A percentile compares a stretch with the other conserved stretches of the same genome.
phyloP scores from a whole-genome alignment of 2,797 vertebrate genomes.

The Sebastes paucispinis region DNA sequence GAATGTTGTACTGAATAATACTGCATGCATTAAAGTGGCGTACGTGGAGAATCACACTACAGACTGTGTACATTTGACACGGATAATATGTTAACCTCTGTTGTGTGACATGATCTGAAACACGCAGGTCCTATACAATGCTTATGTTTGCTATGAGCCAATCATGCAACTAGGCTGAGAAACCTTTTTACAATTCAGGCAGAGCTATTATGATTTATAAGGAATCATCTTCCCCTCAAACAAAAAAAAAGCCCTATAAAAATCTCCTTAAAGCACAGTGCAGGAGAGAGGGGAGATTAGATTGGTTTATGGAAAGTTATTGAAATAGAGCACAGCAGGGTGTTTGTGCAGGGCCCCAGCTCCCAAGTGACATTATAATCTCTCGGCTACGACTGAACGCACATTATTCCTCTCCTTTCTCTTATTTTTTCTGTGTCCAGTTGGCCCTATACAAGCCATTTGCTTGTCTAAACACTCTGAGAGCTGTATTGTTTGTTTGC shows the following conservation, averaged over 20 bases:
- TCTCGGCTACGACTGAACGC: constrained; percentile 41
- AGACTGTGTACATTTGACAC: not conserved
- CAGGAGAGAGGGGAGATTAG: constrained; percentile 44
- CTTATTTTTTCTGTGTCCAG: constrained; percentile 30
- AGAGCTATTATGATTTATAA: constrained; percentile 46
- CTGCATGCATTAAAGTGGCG: not conserved
- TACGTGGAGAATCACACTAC: not conserved
- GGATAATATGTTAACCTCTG: not conserved
- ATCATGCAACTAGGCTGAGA: not conserved
- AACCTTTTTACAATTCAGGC: constrained; percentile 28
- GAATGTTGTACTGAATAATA: not conserved
- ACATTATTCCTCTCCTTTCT: constrained; percentile 27
- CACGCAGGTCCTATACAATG: not conserved
- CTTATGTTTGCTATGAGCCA: constrained; percentile 19
- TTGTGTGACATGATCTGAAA: not conserved
- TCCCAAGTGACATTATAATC: constrained; percentile 61
- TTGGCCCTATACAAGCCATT: constrained; percentile 44
- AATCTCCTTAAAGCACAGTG: constrained; percentile 50
- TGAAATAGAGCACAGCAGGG: constrained; percentile 59
- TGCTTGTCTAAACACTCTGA: constrained; percentile 42
- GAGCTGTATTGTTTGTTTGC: constrained; percentile 47
- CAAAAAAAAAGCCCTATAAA: constrained; percentile 53
- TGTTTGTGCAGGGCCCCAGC: constrained; percentile 37
- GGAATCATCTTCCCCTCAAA: constrained; percentile 62
- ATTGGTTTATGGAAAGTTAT: constrained; percentile 65